Percentiles rank a stretch among this genome's conserved stretches.
phyloP scores from a whole-genome alignment of 2,113 vertebrate genomes.

The Brachyhypopomus occidentalis region DNA sequence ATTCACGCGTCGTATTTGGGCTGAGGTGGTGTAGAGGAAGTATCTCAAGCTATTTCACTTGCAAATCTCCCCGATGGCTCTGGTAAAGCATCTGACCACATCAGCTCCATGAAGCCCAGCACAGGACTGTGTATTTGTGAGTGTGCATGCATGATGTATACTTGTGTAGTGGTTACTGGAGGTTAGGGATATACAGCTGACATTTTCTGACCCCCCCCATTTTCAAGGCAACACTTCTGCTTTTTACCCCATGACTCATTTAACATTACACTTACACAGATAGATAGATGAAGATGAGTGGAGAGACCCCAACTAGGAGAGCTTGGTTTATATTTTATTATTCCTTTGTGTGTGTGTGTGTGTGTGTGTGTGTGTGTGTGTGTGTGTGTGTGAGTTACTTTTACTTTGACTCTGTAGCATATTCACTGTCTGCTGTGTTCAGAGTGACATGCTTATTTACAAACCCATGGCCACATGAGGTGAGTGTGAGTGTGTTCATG shows the following conservation, averaged over 20 bases:
- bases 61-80: not conserved
- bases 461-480: too few species aligned
- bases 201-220: not conserved
- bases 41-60: not conserved
- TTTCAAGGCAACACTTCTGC: not conserved
- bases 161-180: too few species aligned
- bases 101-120: not conserved
- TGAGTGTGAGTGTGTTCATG: not conserved
- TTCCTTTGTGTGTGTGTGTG: not conserved
- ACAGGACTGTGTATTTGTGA: not conserved
- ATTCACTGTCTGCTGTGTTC: too few species aligned
- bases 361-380: constrained; percentile 10
- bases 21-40: not conserved
- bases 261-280: constrained; percentile 21
- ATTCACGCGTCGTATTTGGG: not conserved
- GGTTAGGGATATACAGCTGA: too few species aligned
- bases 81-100: too few species aligned
- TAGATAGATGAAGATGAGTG: not conserved
- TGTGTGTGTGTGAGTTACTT: constrained; percentile 2
- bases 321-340: not conserved
- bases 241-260: constrained; percentile 8
- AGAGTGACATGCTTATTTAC: too few species aligned
- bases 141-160: too few species aligned
- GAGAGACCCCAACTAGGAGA: not conserved
- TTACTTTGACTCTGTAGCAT: too few species aligned